Evolutionary conservation across 2,113 vertebrate genomes (phyloP).

Genomic region (Lipotes vexillifer): DNA sequence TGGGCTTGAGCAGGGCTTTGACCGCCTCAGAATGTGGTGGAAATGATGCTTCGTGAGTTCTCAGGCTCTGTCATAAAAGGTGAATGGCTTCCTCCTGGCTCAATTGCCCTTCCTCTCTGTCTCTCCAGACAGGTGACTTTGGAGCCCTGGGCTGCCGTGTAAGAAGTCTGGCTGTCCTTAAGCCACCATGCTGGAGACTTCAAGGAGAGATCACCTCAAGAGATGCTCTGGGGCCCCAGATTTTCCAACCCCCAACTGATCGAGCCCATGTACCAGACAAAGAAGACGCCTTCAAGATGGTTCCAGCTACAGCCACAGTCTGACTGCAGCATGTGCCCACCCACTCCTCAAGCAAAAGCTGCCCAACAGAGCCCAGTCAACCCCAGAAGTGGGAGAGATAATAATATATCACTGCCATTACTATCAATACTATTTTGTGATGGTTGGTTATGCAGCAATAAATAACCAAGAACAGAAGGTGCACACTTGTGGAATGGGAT

Average conservation of each 20-base stretch:
- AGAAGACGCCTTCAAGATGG: not conserved
- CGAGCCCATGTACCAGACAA: fast-evolving
- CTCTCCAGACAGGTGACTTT: not conserved
- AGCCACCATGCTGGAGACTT: not conserved
- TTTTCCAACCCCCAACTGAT: not conserved
- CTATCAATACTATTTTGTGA: not conserved
- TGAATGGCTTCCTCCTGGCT: not conserved
- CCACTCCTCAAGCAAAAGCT: too few species aligned
- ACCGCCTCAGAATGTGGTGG: not conserved
- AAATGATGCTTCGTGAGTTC: not conserved
- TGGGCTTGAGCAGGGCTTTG: not conserved
- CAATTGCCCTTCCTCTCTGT: not conserved
- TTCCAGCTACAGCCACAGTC: too few species aligned
- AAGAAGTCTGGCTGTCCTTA: not conserved
- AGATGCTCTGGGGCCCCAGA: too few species aligned
- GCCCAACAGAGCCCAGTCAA: not conserved
- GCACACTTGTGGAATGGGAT: too few species aligned
- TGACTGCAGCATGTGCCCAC: not conserved
- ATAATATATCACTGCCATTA: fast-evolving
- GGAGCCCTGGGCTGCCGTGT: fast-evolving
- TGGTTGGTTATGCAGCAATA: fast-evolving
- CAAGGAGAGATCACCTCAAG: not conserved
- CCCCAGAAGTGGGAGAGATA: not conserved
- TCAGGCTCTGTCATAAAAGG: not conserved
- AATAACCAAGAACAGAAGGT: not conserved